Evolutionary conservation across 2,888 invertebrate species (phyloP).

Genomic region (Plagodis dolabraria): DNA sequence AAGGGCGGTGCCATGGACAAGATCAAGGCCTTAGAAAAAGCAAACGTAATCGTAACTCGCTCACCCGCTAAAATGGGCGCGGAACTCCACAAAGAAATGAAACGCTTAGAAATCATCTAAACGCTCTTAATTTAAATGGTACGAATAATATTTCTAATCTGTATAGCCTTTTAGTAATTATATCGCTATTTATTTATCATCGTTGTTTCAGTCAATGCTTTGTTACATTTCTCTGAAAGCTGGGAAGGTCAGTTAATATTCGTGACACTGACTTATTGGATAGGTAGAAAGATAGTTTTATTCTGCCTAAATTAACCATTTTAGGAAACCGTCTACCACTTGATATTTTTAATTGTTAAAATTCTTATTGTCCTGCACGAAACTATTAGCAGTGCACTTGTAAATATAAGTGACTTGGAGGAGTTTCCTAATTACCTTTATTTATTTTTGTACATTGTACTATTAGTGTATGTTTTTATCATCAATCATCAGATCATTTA

Average conservation of each 20-base stretch:
- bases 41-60: conserved; percentile 96
- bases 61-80: conserved; percentile 98
- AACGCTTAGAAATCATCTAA: conserved; percentile 88
- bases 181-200: conserved; percentile 70
- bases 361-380: conserved; percentile 38
- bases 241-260: conserved; percentile 40
- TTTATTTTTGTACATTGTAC: background rate
- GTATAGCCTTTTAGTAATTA: conserved; percentile 71
- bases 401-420: conserved; percentile 45
- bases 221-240: conserved; percentile 34
- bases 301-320: conserved; percentile 12
- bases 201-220: conserved; percentile 52
- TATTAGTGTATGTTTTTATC: background rate
- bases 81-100: conserved; percentile 95
- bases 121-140: conserved; percentile 40
- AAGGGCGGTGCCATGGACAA: conserved; percentile 99
- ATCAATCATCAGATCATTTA: background rate
- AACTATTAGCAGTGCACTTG: conserved; percentile 56
- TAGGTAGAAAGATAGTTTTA: background rate
- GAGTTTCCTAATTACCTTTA: conserved; percentile 15
- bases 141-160: conserved; percentile 56
- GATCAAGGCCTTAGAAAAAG: conserved; percentile 96
- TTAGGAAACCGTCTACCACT: conserved; percentile 16
- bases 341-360: conserved; percentile 35
- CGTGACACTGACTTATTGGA: conserved; percentile 41